phyloP scores from a whole-genome alignment of 2,888 invertebrate genomes.

The Drosophila ezoana region DNA sequence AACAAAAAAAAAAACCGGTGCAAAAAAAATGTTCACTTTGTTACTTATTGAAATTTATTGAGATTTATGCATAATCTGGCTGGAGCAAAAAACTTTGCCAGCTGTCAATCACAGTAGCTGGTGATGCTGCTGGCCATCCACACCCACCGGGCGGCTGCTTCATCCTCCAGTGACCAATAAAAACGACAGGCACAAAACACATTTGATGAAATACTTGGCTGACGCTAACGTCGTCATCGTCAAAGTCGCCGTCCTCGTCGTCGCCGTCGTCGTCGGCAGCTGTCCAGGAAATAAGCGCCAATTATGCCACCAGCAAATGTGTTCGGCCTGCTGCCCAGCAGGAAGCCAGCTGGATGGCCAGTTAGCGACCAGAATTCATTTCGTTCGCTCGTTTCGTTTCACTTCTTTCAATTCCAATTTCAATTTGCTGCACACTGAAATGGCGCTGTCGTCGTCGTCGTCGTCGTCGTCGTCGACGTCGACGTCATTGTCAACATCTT shows the following conservation, averaged over 20 bases:
- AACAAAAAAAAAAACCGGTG: constrained; percentile 1
- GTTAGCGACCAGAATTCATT: constrained; percentile 77
- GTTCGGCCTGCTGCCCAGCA: constrained; percentile 63
- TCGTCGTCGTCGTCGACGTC: constrained; percentile 13
- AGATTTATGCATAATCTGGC: constrained; percentile 78
- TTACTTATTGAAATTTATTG: constrained; percentile 79
- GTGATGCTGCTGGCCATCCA: not conserved
- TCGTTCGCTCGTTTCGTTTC: constrained; percentile 59
- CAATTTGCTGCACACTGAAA: constrained; percentile 77
- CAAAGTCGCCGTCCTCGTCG: constrained; percentile 11
- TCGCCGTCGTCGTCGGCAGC: constrained; percentile 57
- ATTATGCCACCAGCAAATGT: constrained; percentile 81
- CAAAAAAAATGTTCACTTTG: constrained; percentile 43
- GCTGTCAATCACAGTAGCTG: constrained; percentile 74
- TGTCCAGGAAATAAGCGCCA: constrained; percentile 82
- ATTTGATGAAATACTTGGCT: constrained; percentile 71
- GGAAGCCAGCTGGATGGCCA: constrained; percentile 76
- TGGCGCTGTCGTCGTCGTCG: constrained; percentile 50
- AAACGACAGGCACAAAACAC: constrained; percentile 64
- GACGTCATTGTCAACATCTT: constrained; percentile 36
- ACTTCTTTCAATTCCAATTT: constrained; percentile 79
- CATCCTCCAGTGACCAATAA: constrained; percentile 77
- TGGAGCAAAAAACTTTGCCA: constrained; percentile 61
- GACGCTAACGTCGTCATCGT: constrained; percentile 8
- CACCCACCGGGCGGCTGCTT: constrained; percentile 23